A percentile compares a stretch with the other conserved stretches of the same genome.
Evolutionary conservation across 1,140 invertebrate species (phyloP).

Genomic region (Mizuhopecten yessoensis): DNA sequence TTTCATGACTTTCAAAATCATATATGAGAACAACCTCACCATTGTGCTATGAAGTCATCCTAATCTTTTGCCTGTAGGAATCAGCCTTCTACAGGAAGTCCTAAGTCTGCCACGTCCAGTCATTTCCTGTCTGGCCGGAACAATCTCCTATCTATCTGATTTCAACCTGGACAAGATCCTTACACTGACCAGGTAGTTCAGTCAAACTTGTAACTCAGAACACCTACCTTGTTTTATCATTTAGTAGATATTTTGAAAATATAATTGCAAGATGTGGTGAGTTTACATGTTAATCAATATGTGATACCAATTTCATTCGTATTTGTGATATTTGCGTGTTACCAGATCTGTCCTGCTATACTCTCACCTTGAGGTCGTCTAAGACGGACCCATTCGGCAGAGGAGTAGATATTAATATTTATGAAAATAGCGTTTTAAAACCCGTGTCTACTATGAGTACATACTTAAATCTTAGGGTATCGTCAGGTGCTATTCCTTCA

Average conservation of each 20-base stretch:
- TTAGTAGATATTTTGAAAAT: no score
- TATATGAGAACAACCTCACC: no score
- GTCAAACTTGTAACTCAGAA: background rate
- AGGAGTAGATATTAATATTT: background rate
- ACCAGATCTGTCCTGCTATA: background rate
- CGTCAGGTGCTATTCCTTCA: background rate
- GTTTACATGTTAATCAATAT: background rate
- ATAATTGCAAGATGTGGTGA: background rate
- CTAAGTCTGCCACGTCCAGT: conserved; percentile 72
- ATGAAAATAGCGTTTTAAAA: no score
- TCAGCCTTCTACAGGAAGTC: conserved; percentile 65
- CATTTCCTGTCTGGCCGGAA: conserved; percentile 72
- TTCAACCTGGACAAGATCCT: conserved; percentile 73
- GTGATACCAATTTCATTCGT: background rate
- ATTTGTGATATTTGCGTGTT: background rate
- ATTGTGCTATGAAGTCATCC: no score
- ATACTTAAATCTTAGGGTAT: background rate
- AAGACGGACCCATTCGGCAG: background rate
- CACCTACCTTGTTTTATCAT: no score
- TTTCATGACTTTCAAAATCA: no score
- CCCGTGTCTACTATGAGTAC: background rate
- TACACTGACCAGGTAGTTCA: conserved; percentile 62
- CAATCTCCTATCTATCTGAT: conserved; percentile 73
- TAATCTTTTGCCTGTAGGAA: background rate
- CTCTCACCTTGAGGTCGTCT: background rate